Percentiles rank a stretch among this genome's conserved stretches.
phyloP scores from a whole-genome alignment of 2,888 invertebrate species.

The Diplolepis rosae region DNA sequence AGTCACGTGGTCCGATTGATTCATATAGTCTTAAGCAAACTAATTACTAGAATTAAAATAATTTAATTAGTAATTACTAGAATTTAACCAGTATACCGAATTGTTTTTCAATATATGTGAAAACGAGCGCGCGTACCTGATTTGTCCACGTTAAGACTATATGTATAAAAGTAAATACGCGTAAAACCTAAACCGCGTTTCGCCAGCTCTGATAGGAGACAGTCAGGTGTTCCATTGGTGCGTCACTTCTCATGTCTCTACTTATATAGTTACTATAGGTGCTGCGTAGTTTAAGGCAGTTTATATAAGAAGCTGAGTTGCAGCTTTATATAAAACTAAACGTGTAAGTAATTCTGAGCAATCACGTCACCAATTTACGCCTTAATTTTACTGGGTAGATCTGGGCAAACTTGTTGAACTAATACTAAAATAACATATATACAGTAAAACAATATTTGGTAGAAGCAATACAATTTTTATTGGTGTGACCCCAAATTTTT shows the following conservation, averaged over 20 bases:
- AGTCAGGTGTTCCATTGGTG: constrained; percentile 20
- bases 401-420: neutral
- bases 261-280: constrained; percentile 28
- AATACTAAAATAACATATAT: too few relatives aligned
- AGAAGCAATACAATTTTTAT: too few relatives aligned
- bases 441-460: too few relatives aligned
- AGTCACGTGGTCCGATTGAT: too few relatives aligned
- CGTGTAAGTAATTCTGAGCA: neutral
- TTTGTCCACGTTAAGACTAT: neutral
- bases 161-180: neutral
- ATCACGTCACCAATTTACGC: neutral
- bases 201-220: neutral
- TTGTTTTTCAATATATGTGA: neutral
- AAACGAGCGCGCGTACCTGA: neutral
- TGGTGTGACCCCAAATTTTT: too few relatives aligned
- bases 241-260: constrained; percentile 19
- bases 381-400: neutral
- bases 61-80: too few relatives aligned
- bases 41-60: too few relatives aligned
- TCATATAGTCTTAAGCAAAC: too few relatives aligned
- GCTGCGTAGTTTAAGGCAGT: constrained; percentile 53
- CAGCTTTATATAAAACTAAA: constrained; percentile 26
- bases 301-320: constrained; percentile 57
- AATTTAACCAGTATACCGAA: too few relatives aligned
- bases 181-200: constrained; percentile 1